These are phyloP conservation scores for Hippocampus guttulatus DNA, from an alignment of 2,113 vertebrate genomes.

Conservation along the genomic window DNA sequence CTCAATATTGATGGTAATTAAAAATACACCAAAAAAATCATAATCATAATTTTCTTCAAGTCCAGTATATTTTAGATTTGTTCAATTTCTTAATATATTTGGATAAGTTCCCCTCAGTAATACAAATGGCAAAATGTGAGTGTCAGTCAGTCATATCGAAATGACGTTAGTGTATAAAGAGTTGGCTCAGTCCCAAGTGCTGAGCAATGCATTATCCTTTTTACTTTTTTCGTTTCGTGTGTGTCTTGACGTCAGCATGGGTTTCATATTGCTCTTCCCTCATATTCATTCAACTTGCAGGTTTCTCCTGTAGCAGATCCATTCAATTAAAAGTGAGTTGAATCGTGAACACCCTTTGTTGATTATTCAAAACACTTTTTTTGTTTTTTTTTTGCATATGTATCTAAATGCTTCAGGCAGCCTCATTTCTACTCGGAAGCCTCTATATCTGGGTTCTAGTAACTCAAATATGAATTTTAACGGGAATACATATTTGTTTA, in stretches of 20 bases:
- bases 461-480: not conserved
- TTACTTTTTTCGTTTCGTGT: conserved; percentile 23
- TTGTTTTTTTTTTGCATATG: conserved; percentile 24
- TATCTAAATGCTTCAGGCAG: not conserved
- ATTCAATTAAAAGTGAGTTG: conserved; percentile 19
- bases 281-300: conserved; percentile 34
- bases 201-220: conserved; percentile 41
- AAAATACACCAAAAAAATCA: not conserved
- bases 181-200: conserved; percentile 22
- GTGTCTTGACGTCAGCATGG: conserved; percentile 50
- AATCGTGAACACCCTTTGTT: conserved; percentile 26
- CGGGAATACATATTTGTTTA: not conserved
- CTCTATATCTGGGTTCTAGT: not conserved
- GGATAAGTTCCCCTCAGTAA: not conserved
- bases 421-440: not conserved
- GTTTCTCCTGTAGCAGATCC: conserved; percentile 44
- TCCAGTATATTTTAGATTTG: not conserved
- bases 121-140: conserved; percentile 11
- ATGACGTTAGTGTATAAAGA: not conserved
- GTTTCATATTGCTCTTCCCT: conserved; percentile 47
- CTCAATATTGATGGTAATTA: not conserved
- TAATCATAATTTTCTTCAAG: not conserved
- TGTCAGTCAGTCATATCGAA: not conserved
- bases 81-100: conserved; percentile 1
- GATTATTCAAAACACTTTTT: conserved; percentile 8